A percentile compares a stretch with the other conserved stretches of the same genome.
These are phyloP conservation scores for Orius insidiosus DNA, from an alignment of 1,140 invertebrate species.

Conservation along the genomic window DNA sequence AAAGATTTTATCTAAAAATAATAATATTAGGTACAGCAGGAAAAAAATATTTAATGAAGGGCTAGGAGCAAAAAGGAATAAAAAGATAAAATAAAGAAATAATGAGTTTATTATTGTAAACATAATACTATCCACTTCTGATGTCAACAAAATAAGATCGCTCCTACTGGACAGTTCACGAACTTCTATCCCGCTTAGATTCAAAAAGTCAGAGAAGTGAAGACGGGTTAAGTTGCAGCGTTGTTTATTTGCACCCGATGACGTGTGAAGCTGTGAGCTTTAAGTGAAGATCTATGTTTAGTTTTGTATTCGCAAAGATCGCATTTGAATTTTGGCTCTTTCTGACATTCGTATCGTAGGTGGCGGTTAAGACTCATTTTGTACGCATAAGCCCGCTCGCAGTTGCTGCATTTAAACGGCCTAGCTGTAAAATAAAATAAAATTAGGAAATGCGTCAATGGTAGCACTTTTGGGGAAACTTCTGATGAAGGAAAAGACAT, in stretches of 20 bases:
- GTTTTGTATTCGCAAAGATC: constrained; percentile 33
- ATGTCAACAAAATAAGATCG: no score
- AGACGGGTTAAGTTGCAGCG: background rate
- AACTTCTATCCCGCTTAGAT: constrained; percentile 27
- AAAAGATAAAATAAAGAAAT: no score
- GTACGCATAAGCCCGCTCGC: constrained; percentile 12
- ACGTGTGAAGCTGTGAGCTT: constrained; percentile 9
- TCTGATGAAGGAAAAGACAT: no score
- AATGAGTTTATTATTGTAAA: no score
- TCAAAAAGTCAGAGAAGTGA: background rate
- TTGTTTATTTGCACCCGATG: background rate
- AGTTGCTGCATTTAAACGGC: constrained; percentile 10
- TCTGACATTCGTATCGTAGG: constrained; percentile 25
- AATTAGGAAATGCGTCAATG: no score
- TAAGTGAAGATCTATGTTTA: constrained; percentile 28
- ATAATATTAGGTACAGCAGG: no score
- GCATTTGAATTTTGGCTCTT: constrained; percentile 20
- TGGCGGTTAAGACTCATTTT: constrained; percentile 12
- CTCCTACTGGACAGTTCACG: constrained; percentile 58
- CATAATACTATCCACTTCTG: no score
- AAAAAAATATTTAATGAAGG: no score
- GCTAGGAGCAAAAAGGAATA: no score
- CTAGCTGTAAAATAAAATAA: background rate
- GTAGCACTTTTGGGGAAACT: no score
- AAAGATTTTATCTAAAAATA: constrained; percentile 4